phyloP scores from a whole-genome alignment of 2,888 invertebrate genomes.

The Ommatoiulus sabulosus region DNA sequence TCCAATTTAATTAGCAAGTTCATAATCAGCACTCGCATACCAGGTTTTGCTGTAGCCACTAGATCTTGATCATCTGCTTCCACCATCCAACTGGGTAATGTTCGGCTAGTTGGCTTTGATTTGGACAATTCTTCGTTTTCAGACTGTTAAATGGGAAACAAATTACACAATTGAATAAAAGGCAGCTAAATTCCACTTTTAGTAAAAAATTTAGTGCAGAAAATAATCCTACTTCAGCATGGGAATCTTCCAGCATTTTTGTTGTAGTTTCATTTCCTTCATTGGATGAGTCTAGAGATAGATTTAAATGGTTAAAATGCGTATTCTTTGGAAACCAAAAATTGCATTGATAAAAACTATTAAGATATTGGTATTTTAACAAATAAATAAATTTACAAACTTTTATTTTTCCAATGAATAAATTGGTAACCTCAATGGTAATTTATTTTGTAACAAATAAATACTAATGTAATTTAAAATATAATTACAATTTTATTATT shows the following conservation, averaged over 20 bases:
- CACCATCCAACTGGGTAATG: neutral
- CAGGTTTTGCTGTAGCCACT: neutral
- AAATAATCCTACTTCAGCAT: neutral
- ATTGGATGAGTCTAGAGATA: neutral
- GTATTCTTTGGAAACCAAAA: too few relatives aligned
- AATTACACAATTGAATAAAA: neutral
- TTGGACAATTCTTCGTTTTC: neutral
- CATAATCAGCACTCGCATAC: neutral
- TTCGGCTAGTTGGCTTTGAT: neutral
- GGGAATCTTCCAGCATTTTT: neutral
- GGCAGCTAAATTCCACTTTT: neutral
- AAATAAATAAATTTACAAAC: too few relatives aligned
- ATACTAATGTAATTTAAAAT: too few relatives aligned
- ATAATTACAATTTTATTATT: too few relatives aligned
- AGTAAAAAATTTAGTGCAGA: neutral
- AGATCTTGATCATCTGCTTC: neutral
- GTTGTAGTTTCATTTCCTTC: neutral
- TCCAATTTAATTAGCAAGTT: neutral
- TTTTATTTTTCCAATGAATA: too few relatives aligned
- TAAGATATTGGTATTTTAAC: too few relatives aligned
- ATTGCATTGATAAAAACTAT: too few relatives aligned
- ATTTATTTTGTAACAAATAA: neutral
- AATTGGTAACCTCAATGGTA: too few relatives aligned
- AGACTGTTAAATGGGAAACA: neutral
- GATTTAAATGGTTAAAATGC: neutral